These are phyloP conservation scores for Fukomys damarensis DNA, from an alignment of 2,113 vertebrate genomes.

Conservation along the genomic window DNA sequence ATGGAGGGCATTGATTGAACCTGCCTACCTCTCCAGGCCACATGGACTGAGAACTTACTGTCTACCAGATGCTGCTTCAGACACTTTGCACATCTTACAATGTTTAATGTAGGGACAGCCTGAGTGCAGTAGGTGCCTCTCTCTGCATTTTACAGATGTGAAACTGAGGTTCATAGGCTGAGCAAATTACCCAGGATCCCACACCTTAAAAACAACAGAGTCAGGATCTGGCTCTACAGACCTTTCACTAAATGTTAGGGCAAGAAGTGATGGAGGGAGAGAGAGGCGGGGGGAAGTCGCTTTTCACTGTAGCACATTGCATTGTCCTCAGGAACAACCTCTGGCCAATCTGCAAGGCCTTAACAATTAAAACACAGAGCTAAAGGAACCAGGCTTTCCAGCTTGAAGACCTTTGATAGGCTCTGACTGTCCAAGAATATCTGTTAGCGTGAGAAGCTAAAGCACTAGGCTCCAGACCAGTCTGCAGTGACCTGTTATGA, in stretches of 20 bases:
- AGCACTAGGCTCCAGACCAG: background rate
- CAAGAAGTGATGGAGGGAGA: background rate
- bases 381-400: background rate
- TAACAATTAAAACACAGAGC: background rate
- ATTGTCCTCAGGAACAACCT: background rate
- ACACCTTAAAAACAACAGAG: background rate
- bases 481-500: background rate
- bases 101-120: background rate
- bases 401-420: background rate
- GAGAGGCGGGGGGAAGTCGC: background rate
- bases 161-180: background rate
- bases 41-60: background rate
- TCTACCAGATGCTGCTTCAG: background rate
- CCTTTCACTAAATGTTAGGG: background rate
- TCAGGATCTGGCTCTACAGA: background rate
- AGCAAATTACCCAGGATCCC: background rate
- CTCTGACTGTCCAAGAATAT: background rate
- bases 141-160: background rate
- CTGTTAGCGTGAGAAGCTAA: background rate
- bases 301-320: background rate
- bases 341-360: background rate
- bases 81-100: background rate
- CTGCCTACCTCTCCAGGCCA: background rate
- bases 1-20: background rate
- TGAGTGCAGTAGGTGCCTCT: background rate